These are phyloP conservation scores for Dromaius novaehollandiae DNA, from an alignment of 2,113 vertebrate genomes.

Conservation along the genomic window DNA sequence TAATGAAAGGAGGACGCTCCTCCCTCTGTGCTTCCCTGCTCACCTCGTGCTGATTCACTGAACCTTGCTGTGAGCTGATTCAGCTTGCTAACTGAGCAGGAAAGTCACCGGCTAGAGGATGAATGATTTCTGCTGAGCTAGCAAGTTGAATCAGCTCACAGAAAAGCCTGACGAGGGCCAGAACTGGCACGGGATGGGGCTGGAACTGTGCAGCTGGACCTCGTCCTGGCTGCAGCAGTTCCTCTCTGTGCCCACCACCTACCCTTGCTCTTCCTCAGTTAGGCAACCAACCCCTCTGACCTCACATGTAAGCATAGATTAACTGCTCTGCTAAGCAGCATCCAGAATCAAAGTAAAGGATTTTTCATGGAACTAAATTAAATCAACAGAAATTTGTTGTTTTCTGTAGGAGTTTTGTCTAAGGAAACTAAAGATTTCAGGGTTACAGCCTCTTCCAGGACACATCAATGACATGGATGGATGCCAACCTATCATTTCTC, in stretches of 20 bases:
- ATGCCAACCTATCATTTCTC: neutral
- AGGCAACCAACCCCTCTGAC: neutral
- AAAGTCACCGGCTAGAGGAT: neutral
- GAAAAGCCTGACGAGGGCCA: neutral
- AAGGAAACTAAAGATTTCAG: neutral
- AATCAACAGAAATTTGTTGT: neutral
- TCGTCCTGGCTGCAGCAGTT: neutral
- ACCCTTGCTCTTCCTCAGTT: neutral
- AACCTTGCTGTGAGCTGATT: neutral
- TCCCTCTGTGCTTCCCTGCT: rapidly evolving
- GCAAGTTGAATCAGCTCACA: neutral
- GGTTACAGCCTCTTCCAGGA: neutral
- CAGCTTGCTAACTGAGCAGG: conserved; percentile 20
- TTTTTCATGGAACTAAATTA: neutral
- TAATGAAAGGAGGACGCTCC: neutral
- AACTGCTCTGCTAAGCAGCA: neutral
- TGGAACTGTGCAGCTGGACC: neutral
- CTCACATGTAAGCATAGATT: neutral
- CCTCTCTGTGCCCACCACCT: rapidly evolving
- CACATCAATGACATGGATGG: neutral
- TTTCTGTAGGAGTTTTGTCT: neutral
- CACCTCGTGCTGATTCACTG: neutral
- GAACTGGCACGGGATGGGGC: neutral
- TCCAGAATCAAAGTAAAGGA: neutral
- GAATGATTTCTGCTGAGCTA: conserved; percentile 8